Evolutionary conservation across 2,797 vertebrate genomes (phyloP).

Genomic region (Coccyzus lansbergi): DNA sequence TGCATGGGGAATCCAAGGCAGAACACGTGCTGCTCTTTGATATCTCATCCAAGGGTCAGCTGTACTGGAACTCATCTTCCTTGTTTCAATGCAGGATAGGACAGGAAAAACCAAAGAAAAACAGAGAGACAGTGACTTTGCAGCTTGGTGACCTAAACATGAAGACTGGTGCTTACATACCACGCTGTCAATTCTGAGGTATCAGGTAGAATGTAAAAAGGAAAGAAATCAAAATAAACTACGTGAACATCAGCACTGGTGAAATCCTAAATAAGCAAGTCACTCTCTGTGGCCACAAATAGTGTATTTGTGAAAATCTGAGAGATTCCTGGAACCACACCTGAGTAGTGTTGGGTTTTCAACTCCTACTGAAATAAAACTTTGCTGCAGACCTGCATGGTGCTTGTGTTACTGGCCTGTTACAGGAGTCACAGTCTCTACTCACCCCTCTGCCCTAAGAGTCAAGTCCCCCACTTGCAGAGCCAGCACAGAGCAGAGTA

Average conservation of each 20-base stretch:
- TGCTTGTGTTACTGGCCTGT: not conserved
- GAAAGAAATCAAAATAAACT: not conserved
- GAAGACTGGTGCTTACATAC: not conserved
- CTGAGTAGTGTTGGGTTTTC: not conserved
- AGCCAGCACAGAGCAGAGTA: constrained; percentile 12
- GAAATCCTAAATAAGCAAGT: not conserved
- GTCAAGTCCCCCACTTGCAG: not conserved
- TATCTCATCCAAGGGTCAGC: not conserved
- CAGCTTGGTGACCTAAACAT: not conserved
- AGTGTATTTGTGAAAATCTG: not conserved
- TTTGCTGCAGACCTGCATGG: not conserved
- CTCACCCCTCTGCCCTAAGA: not conserved
- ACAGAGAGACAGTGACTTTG: not conserved
- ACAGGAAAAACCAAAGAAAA: not conserved
- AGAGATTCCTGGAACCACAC: not conserved
- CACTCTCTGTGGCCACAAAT: not conserved
- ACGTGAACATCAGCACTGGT: not conserved
- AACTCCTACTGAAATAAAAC: not conserved
- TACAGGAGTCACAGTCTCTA: not conserved
- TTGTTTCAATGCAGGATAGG: not conserved
- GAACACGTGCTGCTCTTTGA: not conserved
- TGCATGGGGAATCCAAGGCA: not conserved
- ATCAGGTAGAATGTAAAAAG: not conserved
- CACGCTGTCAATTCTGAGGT: not conserved
- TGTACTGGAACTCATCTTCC: not conserved